A percentile compares a stretch with the other conserved stretches of the same genome.
These are phyloP conservation scores for Grus americana DNA, from an alignment of 2,113 vertebrate species.

Conservation along the genomic window DNA sequence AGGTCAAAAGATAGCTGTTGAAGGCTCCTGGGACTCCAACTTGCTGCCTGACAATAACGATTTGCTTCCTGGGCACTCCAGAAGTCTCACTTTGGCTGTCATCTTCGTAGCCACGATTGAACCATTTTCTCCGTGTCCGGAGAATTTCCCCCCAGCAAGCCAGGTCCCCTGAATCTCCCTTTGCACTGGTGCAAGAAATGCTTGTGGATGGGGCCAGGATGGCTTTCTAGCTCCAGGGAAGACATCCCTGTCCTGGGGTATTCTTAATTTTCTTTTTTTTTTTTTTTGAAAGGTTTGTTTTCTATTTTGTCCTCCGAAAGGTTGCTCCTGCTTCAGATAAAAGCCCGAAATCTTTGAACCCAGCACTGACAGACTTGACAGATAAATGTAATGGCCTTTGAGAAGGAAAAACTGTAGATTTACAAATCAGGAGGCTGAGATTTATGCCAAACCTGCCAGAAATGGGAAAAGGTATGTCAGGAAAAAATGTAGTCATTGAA, in stretches of 20 bases:
- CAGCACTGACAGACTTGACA: not conserved
- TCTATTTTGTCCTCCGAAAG: not conserved
- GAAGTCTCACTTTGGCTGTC: not conserved
- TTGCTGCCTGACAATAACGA: not conserved
- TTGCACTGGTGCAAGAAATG: not conserved
- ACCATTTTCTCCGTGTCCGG: not conserved
- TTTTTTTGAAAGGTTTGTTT: not conserved
- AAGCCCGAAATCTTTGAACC: not conserved
- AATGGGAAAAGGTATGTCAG: not conserved
- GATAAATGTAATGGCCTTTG: not conserved
- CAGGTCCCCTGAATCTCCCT: fast-evolving
- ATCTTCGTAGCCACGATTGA: not conserved
- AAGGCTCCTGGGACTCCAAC: not conserved
- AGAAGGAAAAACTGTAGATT: not conserved
- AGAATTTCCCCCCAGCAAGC: not conserved
- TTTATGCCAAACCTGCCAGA: not conserved
- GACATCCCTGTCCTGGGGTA: not conserved
- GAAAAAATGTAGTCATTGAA: not conserved
- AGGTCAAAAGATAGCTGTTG: not conserved
- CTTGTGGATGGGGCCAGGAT: fast-evolving
- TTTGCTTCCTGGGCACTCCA: not conserved
- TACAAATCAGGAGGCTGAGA: not conserved
- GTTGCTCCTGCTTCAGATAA: not conserved
- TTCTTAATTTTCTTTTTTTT: not conserved
- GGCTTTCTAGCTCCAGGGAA: not conserved